Evolutionary conservation across 2,888 invertebrate species (phyloP), one percentile per base, ranked within the genome.

Genomic region (Cosmia trapezina): DNA sequence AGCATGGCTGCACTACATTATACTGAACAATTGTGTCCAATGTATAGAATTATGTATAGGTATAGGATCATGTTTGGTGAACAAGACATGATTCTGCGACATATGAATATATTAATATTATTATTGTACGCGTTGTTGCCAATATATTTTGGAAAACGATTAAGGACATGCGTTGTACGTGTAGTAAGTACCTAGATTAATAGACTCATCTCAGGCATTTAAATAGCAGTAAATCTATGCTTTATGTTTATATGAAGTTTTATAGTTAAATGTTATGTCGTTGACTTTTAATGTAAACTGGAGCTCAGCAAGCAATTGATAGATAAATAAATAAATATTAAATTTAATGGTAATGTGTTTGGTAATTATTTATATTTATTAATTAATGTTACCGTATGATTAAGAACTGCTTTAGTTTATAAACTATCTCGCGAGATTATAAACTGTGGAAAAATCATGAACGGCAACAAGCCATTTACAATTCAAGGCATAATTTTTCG

Each of bases 21-120:
- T 61, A 47, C 41, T 51, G 51, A 49, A 60, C 60, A 76, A 17
- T 68, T 41, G 47, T 14, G 7, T 33, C 73, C 14, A 11, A 22
- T 47, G 3, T 41, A 59, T n/a, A 45, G 37, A 37, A 37, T 37
- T 37, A 37, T 37, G 37, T 37, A 33, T 33, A 37, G 6, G 6
- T 37, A 37, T 37, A 37, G 37, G 37, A 37, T 5, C 37, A 37
- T 53, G 53, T 74, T 66, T 57, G 51, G 11, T 28, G 57, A 82
- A 69, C 67, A 78, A 53, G 61, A 68, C 79, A 73, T 63, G 74
- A 57, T 66, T 57, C 37, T 5, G 56, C 3, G 47, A 63, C 28
- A 64, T 43, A 64, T 74, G 63, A 70, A 80, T 79, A 63, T 63
- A 79, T 70, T 67, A 43, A 67, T 43, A 61, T 59, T 66, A 64